Evolutionary conservation across 2,888 invertebrate species (phyloP), one percentile per base, ranked within the genome.

Genomic region (Parnassius smintheus): DNA sequence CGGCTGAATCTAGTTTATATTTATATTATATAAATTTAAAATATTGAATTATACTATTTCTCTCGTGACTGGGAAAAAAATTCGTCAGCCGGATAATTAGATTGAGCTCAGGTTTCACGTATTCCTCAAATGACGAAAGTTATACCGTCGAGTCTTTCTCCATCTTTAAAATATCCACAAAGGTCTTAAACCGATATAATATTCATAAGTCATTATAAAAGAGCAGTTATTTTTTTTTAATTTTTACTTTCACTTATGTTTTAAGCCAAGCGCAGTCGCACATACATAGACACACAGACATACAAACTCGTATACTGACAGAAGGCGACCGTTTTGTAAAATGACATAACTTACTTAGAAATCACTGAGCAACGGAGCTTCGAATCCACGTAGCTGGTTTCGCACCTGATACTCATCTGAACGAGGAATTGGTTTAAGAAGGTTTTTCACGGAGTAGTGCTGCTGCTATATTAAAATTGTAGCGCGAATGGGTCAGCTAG

Each of bases 301-400:
- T 2, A 9, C 18, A 18, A 1, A 18, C 18, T 18, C 18, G 18
- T 18, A 18, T 18, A 18, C 18, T 18, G 18, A 18, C 46, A 9
- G 49, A 50, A 50, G 49, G 50, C 49, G 41, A 52, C 46, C 56
- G 56, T 25, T 35, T 46, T 62, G 42, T 22, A 62, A 62, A 53
- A 62, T 62, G 18, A 57, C 57, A 62, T n/a, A 57, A 58, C 22
- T n/a, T n/a, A n/a, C n/a, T 57, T 57, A 62, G 62, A 41, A 48
- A 53, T 61, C 46, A 52, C 57, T 53, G 44, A 48, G 41, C 57
- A 57, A 57, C 55, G 25, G 41, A 54, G 41, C 18, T 3, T 45
- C 13, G 25, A 46, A 12, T 45, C 45, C 25, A 44, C 42, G 22
- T 10, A 45, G n/a, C n/a, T 45, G 25, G 41, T 53, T 45, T n/a